These are phyloP conservation scores for Siniperca chuatsi DNA, from an alignment of 2,113 vertebrate species.

Conservation along the genomic window DNA sequence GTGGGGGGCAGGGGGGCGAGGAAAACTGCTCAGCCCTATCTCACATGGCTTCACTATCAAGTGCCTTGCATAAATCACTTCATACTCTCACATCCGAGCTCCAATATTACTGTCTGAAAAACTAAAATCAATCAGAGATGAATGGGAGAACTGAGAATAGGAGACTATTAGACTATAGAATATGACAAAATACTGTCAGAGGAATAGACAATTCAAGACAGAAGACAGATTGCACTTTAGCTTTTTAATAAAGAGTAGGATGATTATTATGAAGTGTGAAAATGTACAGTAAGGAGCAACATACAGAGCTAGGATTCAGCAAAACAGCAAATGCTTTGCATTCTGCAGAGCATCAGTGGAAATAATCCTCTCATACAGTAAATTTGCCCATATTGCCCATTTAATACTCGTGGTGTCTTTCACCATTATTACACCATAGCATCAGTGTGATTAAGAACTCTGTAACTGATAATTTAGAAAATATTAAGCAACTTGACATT, in stretches of 20 bases:
- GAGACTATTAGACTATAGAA: background rate
- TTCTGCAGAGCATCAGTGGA: slow-evolving; percentile 12
- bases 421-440: background rate
- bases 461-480: background rate
- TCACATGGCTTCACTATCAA: slow-evolving; percentile 39
- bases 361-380: slow-evolving; percentile 6
- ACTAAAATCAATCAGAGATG: slow-evolving; percentile 34
- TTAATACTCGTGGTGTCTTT: background rate
- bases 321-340: background rate
- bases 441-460: background rate
- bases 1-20: background rate
- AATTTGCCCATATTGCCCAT: background rate
- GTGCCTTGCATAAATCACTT: slow-evolving; percentile 60
- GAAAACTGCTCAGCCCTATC: slow-evolving; percentile 35
- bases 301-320: background rate
- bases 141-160: slow-evolving; percentile 27
- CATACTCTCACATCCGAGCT: slow-evolving; percentile 28
- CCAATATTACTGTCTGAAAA: slow-evolving; percentile 47
- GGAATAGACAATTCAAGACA: background rate
- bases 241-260: background rate
- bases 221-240: background rate
- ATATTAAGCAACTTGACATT: background rate
- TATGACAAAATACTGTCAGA: slow-evolving; percentile 37
- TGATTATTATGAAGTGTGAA: background rate
- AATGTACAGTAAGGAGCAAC: background rate